phyloP scores from a whole-genome alignment of 53 echinoderm and acorn worm genomes.

The Echinarachnius parma region DNA sequence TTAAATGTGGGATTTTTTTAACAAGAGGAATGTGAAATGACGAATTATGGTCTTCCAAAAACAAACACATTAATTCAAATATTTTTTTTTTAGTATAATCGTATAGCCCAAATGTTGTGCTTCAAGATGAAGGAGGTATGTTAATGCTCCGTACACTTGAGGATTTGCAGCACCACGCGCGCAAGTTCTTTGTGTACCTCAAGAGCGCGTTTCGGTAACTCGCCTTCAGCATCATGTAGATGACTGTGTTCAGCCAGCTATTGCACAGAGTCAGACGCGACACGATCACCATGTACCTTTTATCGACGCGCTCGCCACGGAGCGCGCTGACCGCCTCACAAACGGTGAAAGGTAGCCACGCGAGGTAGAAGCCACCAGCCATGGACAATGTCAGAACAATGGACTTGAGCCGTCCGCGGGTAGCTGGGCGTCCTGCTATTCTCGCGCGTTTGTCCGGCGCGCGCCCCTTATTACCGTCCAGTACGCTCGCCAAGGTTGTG shows the following conservation, averaged over 20 bases:
- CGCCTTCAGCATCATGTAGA: constrained; percentile 20
- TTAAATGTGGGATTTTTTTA: too few relatives aligned
- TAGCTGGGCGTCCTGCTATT: too few relatives aligned
- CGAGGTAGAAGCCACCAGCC: constrained; percentile 12
- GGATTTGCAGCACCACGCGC: too few relatives aligned
- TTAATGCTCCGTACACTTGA: too few relatives aligned
- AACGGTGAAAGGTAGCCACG: constrained; percentile 32
- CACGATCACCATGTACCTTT: background rate
- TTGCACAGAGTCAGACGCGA: constrained; percentile 10
- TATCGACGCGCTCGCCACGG: background rate
- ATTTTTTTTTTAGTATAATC: too few relatives aligned
- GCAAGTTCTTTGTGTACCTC: background rate
- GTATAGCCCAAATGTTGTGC: too few relatives aligned
- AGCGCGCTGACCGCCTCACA: constrained; percentile 9
- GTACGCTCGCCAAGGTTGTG: constrained; percentile 2
- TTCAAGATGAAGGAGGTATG: too few relatives aligned
- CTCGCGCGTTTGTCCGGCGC: background rate
- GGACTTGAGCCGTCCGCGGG: constrained; percentile 16
- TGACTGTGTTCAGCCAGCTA: constrained; percentile 33
- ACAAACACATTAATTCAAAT: too few relatives aligned
- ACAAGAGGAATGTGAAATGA: too few relatives aligned
- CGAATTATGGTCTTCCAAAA: too few relatives aligned
- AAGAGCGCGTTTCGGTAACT: constrained; percentile 10
- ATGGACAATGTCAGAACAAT: constrained; percentile 4
- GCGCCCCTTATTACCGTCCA: too few relatives aligned